These are phyloP conservation scores for Myrmecobius fasciatus DNA, from an alignment of 2,113 vertebrate species.

Conservation along the genomic window DNA sequence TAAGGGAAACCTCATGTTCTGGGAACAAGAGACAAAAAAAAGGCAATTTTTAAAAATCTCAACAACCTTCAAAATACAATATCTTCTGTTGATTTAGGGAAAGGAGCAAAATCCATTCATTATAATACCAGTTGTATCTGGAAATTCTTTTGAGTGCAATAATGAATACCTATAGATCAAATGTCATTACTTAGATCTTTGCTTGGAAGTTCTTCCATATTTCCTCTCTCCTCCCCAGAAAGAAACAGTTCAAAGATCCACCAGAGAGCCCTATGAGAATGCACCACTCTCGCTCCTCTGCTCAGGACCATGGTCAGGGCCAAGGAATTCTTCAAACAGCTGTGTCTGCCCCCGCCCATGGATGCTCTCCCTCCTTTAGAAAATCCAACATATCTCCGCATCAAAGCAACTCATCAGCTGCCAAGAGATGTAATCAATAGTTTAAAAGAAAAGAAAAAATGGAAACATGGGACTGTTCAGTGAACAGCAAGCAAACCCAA, in stretches of 20 bases:
- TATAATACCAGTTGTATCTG: background rate
- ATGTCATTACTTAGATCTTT: slow-evolving; percentile 70
- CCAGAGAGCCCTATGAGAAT: slow-evolving; percentile 19
- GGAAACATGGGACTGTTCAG: slow-evolving; percentile 17
- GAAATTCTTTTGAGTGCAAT: slow-evolving; percentile 61
- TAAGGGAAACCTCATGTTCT: slow-evolving; percentile 4
- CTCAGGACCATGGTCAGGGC: slow-evolving; percentile 62
- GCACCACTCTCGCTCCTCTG: slow-evolving; percentile 49
- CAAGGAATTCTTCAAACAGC: slow-evolving; percentile 74
- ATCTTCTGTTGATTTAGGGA: background rate
- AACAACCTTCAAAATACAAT: background rate
- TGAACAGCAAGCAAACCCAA: slow-evolving; percentile 53
- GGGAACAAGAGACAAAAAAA: slow-evolving; percentile 3
- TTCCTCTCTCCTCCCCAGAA: slow-evolving; percentile 45
- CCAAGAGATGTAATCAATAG: slow-evolving; percentile 67
- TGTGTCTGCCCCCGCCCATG: slow-evolving; percentile 66
- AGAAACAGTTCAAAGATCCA: slow-evolving; percentile 55
- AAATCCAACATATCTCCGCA: slow-evolving; percentile 54
- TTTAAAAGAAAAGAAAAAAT: slow-evolving; percentile 66
- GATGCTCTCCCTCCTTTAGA: slow-evolving; percentile 63
- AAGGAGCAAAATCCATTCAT: slow-evolving; percentile 32
- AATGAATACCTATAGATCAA: slow-evolving; percentile 60
- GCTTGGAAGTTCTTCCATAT: slow-evolving; percentile 75
- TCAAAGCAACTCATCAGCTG: slow-evolving; percentile 60
- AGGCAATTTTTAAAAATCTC: background rate